Evolutionary conservation across 30 jellyfish, hydroid and myxozoan genomes (phyloP).

Genomic region (Chironex yamaguchii): DNA sequence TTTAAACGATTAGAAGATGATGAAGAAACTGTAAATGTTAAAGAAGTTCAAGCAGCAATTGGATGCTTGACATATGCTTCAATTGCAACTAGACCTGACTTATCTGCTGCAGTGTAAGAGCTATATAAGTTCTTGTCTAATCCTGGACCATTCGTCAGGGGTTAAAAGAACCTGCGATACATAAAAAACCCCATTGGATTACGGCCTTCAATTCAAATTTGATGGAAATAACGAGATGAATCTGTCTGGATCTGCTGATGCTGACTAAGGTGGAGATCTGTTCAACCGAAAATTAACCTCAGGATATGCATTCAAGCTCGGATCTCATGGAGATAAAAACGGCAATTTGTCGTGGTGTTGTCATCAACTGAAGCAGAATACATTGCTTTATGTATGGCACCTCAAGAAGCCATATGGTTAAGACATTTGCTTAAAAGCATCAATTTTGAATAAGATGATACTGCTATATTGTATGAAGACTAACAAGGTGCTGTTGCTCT

Average conservation of each 20-base stretch:
- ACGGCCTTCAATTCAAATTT: constrained; percentile 40
- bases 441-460: not conserved
- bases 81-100: constrained; percentile 56
- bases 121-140: constrained; percentile 41
- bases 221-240: not conserved
- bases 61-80: constrained; percentile 70
- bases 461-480: constrained; percentile 19
- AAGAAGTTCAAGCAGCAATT: constrained; percentile 68
- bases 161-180: no score
- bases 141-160: no score
- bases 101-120: no score
- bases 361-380: constrained; percentile 76
- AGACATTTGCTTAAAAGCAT: not conserved
- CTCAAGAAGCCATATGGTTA: constrained; percentile 45
- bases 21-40: constrained; percentile 18
- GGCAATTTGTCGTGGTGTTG: constrained; percentile 58
- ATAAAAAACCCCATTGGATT: no score
- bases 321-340: constrained; percentile 43
- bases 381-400: constrained; percentile 32
- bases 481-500: constrained; percentile 47
- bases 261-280: constrained; percentile 60
- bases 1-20: constrained; percentile 42
- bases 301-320: constrained; percentile 37
- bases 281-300: constrained; percentile 8
- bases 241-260: constrained; percentile 22